Evolutionary conservation across 2,888 invertebrate species (phyloP), one percentile per base, ranked within the genome.

Genomic region (Dorcus hopei): DNA sequence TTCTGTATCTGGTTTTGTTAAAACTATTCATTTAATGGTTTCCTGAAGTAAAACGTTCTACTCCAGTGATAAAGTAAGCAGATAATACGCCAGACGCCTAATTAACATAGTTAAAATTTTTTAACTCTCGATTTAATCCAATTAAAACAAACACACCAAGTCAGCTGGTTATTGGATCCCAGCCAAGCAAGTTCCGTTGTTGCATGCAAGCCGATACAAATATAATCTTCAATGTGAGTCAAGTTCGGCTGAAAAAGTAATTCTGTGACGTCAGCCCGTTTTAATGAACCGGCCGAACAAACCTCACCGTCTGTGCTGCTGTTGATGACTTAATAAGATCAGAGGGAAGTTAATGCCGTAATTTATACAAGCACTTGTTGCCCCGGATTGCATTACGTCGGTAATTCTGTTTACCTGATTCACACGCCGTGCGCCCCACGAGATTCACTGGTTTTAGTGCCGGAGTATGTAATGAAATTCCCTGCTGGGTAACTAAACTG

Each of bases 181-280:
- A 4, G 45, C 45, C 45, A 45, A 45, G 19, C 45, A 7, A 45
- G 19, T 11, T 45, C 16, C 23, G 45, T 45, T 45, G 45, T 45
- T 45, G 45, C 45, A 23, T 19, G 45, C 23, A 9, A 19, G 16
- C 26, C 19, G 8, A 11, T 11, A 45, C 45, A 19, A 45, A 45
- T 11, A 45, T 23, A 45, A 45, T 23, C 45, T 45, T 45, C 45
- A 19, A 45, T 45, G 23, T 45, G 45, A 45, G 45, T 45, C 45
- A 45, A 45, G 45, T 45, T 45, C 45, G 45, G 45, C 45, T 45
- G 45, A 45, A 45, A 45, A 45, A 45, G 6, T 19, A 19, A 45
- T 45, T 45, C 23, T 9, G 19, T 45, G 45, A 45, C 45, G 45
- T 45, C 45, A 45, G 14, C 9, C 43, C 16, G 45, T 45, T 45